Evolutionary conservation across 2,113 vertebrate species (phyloP).

Genomic region (Caranx ignobilis): DNA sequence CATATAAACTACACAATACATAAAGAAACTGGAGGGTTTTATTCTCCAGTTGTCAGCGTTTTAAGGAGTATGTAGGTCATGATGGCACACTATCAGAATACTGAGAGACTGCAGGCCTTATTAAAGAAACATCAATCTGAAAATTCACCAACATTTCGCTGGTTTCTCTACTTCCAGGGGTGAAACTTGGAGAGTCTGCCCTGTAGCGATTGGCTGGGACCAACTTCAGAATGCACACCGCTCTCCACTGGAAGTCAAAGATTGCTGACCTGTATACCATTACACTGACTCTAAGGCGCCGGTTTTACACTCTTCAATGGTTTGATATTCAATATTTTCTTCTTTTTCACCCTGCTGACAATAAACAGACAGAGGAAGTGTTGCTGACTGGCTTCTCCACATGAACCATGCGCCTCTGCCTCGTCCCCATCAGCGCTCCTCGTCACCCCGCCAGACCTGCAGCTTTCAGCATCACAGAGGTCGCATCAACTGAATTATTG

Average conservation of each 20-base stretch:
- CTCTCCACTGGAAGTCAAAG: constrained; percentile 66
- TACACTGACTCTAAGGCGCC: constrained; percentile 45
- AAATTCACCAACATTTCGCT: constrained; percentile 63
- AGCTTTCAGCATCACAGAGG: constrained; percentile 59
- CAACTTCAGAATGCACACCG: constrained; percentile 41
- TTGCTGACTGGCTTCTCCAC: constrained; percentile 37
- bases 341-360: constrained; percentile 55
- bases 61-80: constrained; percentile 81
- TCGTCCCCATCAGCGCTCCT: constrained; percentile 33
- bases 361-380: constrained; percentile 46
- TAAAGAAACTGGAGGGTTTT: constrained; percentile 64
- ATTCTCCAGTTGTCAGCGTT: constrained; percentile 79
- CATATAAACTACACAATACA: constrained; percentile 45
- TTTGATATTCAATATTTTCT: constrained; percentile 61
- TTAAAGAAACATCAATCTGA: constrained; percentile 82
- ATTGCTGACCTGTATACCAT: constrained; percentile 69
- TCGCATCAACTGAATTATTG: constrained; percentile 76
- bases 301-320: constrained; percentile 65
- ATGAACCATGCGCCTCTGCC: constrained; percentile 33
- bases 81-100: constrained; percentile 78
- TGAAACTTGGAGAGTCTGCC: constrained; percentile 46
- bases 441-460: constrained; percentile 54
- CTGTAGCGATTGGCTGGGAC: constrained; percentile 45
- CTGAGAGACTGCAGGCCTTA: constrained; percentile 75
- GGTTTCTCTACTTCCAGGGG: constrained; percentile 50